Evolutionary conservation across 2,888 invertebrate species (phyloP).

Genomic region (Apamea sordens): DNA sequence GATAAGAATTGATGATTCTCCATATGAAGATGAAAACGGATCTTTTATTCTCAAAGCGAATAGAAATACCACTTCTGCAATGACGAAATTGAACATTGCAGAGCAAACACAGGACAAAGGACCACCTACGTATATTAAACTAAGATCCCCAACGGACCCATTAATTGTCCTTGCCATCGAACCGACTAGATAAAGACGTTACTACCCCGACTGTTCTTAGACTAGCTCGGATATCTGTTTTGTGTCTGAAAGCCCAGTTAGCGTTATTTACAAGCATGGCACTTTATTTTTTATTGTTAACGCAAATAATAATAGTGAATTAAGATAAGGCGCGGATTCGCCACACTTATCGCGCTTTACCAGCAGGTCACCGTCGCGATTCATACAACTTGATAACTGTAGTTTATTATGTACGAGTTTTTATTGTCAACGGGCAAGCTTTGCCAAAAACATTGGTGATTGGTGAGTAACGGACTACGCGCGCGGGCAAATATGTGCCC

Average conservation of each 20-base stretch:
- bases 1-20: neutral
- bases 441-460: constrained; percentile 20
- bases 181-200: constrained; percentile 7
- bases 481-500: neutral
- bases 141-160: constrained; percentile 7
- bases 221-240: constrained; percentile 2
- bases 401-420: neutral
- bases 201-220: neutral
- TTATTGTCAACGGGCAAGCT: neutral
- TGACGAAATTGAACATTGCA: constrained; percentile 7
- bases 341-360: constrained; percentile 44
- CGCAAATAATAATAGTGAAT: constrained; percentile 33
- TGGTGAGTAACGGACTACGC: neutral
- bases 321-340: constrained; percentile 46
- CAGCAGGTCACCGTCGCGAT: constrained; percentile 36
- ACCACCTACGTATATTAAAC: neutral
- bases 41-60: neutral
- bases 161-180: constrained; percentile 24
- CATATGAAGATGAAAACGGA: neutral
- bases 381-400: constrained; percentile 29
- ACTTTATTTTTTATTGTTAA: constrained; percentile 38
- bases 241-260: constrained; percentile 9
- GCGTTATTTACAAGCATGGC: constrained; percentile 21
- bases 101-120: constrained; percentile 1
- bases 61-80: neutral